Percentiles rank a stretch among this genome's conserved stretches.
These are phyloP conservation scores for human DNA, from an alignment of 2,113 vertebrate genomes.

Conservation along the genomic window GRCh38 chr1:27604501-27605000, in stretches of 20 bases:
- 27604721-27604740: not conserved
- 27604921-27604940: slow-evolving; percentile 74
- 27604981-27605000: slow-evolving; percentile 61
- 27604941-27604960: slow-evolving; percentile 79
- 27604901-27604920: slow-evolving; percentile 71
- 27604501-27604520: slow-evolving; percentile 39
- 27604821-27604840: slow-evolving; percentile 18
- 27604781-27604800: not conserved
- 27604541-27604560: not conserved
- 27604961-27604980: slow-evolving; percentile 68
- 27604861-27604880: slow-evolving; percentile 49
- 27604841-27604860: slow-evolving; percentile 6
- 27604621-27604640: not conserved
- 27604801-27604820: not conserved
- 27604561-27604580: not conserved
- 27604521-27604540: slow-evolving; percentile 20
- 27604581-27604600: not conserved
- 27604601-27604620: not conserved
- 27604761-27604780: not conserved
- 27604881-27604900: slow-evolving; percentile 62
- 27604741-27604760: not conserved
- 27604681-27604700: not conserved
- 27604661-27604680: not conserved
- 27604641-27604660: not conserved
- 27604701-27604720: not conserved